Conservation (phyloP, 2,797 vertebrate species). For the Ibycter americanus region DNA sequence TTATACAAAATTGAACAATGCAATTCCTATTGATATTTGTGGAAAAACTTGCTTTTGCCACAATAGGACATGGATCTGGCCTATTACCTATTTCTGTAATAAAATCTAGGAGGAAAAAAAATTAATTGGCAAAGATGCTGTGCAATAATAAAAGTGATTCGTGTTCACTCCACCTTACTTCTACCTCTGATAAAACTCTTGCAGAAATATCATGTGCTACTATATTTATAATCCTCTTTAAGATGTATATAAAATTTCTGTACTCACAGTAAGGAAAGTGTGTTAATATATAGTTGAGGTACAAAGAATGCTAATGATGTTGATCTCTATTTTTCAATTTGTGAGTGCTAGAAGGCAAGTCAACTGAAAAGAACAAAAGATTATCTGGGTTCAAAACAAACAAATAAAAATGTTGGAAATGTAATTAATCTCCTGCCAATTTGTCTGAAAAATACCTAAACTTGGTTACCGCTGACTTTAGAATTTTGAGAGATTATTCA, state of each 20-base stretch:
- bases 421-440: conserved; percentile 44
- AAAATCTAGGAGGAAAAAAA: background rate
- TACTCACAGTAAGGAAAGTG: background rate
- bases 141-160: background rate
- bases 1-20: background rate
- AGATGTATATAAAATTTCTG: background rate
- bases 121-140: background rate
- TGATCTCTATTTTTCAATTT: conserved; percentile 14
- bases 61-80: background rate
- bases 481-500: conserved; percentile 22
- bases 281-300: conserved; percentile 40
- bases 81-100: background rate
- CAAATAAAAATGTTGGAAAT: conserved; percentile 39
- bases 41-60: background rate
- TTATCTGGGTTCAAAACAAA: conserved; percentile 51
- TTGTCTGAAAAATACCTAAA: conserved; percentile 31
- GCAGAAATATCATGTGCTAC: background rate
- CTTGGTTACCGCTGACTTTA: conserved; percentile 13
- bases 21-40: background rate
- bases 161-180: background rate
- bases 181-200: background rate
- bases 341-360: conserved; percentile 20
- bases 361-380: conserved; percentile 50
- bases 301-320: conserved; percentile 35
- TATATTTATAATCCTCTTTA: background rate